A percentile compares a stretch with the other conserved stretches of the same genome.
Evolutionary conservation across 2,113 vertebrate genomes (phyloP).

Genomic region (Struthidea cinerea): DNA sequence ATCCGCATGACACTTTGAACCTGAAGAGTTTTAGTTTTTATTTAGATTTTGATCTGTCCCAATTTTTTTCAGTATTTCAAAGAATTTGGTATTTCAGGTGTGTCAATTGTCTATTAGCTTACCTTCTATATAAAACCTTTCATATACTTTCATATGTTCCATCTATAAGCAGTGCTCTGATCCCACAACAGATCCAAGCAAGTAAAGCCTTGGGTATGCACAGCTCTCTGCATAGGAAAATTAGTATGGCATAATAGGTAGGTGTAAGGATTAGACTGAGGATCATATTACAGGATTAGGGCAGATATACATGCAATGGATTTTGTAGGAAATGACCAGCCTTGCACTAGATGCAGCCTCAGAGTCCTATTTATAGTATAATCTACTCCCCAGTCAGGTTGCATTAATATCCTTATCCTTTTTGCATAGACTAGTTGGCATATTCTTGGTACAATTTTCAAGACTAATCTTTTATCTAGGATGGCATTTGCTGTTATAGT

Average conservation of each 20-base stretch:
- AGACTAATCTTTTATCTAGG: slow-evolving; percentile 9
- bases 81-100: not conserved
- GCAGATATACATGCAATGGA: not conserved
- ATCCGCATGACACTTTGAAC: not conserved
- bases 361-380: slow-evolving; percentile 52
- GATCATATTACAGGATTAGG: slow-evolving; percentile 26
- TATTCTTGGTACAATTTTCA: slow-evolving; percentile 23
- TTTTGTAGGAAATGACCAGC: slow-evolving; percentile 15
- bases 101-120: not conserved
- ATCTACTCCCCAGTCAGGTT: slow-evolving; percentile 36
- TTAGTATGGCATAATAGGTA: not conserved
- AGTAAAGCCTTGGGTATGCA: not conserved
- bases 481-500: slow-evolving; percentile 21
- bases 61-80: not conserved
- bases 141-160: not conserved
- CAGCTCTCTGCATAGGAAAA: not conserved
- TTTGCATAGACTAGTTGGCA: slow-evolving; percentile 15
- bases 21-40: not conserved
- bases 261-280: not conserved
- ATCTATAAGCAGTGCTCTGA: not conserved
- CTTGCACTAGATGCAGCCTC: not conserved
- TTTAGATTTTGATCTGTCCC: not conserved
- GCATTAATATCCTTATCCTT: slow-evolving; percentile 43
- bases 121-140: not conserved
- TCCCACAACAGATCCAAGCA: not conserved